Conservation (phyloP, 1,140 invertebrate species). For the Lepidurus apus region DNA sequence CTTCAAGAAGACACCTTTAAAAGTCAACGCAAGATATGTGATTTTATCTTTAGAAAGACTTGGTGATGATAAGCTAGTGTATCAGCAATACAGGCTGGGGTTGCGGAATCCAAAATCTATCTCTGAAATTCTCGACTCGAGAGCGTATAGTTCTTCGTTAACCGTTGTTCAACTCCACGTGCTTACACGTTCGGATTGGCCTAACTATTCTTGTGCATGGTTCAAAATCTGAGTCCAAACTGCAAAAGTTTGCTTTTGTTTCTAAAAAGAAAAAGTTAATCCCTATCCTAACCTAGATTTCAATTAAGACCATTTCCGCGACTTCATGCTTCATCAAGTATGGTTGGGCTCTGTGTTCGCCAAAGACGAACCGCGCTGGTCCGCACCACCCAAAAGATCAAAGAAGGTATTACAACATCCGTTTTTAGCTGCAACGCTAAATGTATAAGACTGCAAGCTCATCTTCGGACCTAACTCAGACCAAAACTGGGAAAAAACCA, state of each 20-base stretch:
- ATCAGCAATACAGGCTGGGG: not conserved
- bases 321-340: slow-evolving; percentile 3
- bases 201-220: not conserved
- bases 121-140: not conserved
- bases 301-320: not conserved
- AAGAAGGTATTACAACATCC: not conserved
- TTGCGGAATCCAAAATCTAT: slow-evolving; percentile 2
- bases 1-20: not conserved
- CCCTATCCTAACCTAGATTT: not conserved
- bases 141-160: not conserved
- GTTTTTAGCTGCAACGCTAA: not conserved
- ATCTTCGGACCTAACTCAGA: too few relatives aligned
- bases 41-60: not conserved
- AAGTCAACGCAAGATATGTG: not conserved
- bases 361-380: slow-evolving; percentile 13
- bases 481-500: not conserved
- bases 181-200: not conserved
- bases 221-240: too few relatives aligned
- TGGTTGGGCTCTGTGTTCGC: not conserved
- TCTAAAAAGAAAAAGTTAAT: too few relatives aligned
- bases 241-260: too few relatives aligned
- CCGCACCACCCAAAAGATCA: not conserved
- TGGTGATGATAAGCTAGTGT: slow-evolving; percentile 4
- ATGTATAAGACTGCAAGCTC: too few relatives aligned
- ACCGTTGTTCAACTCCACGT: not conserved